Conservation (phyloP, 2,797 vertebrate genomes). For the Phrynocephalus guinanensis region DNA sequence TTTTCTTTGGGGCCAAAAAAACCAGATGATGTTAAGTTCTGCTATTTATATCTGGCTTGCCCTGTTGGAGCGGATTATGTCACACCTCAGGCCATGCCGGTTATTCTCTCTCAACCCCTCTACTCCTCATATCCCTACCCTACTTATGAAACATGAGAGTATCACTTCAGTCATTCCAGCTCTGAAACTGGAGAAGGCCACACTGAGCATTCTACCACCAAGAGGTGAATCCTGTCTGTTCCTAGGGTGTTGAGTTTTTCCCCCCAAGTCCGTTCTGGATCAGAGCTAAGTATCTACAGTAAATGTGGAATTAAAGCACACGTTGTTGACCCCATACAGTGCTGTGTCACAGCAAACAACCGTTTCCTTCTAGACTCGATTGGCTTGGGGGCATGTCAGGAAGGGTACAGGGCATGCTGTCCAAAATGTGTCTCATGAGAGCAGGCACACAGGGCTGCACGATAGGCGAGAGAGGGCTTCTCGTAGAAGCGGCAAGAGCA, state of each 20-base stretch:
- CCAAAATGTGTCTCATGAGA: neutral
- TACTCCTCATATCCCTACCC: constrained; percentile 18
- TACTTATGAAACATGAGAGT: constrained; percentile 67
- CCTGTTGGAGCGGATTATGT: constrained; percentile 62
- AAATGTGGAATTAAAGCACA: neutral
- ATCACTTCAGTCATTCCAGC: constrained; percentile 62
- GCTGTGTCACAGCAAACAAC: neutral
- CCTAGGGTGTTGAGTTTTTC: constrained; percentile 10
- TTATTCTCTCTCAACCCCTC: constrained; percentile 54
- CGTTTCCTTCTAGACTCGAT: neutral
- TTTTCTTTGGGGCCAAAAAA: constrained; percentile 34
- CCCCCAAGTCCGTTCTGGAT: constrained; percentile 32
- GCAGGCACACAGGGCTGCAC: neutral
- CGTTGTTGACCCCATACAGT: neutral
- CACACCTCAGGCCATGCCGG: constrained; percentile 66
- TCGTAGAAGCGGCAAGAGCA: neutral
- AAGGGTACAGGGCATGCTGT: neutral
- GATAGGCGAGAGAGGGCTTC: neutral
- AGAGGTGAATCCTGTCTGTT: constrained; percentile 11
- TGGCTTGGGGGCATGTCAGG: neutral
- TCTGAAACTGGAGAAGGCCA: constrained; percentile 63
- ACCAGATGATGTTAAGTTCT: constrained; percentile 49
- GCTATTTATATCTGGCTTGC: constrained; percentile 66
- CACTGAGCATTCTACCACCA: neutral
- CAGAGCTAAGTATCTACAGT: constrained; percentile 13